Percentiles rank a stretch among this genome's conserved stretches.
Conservation (phyloP, 2,113 vertebrate genomes). For the Lichenostomus cassidix region DNA sequence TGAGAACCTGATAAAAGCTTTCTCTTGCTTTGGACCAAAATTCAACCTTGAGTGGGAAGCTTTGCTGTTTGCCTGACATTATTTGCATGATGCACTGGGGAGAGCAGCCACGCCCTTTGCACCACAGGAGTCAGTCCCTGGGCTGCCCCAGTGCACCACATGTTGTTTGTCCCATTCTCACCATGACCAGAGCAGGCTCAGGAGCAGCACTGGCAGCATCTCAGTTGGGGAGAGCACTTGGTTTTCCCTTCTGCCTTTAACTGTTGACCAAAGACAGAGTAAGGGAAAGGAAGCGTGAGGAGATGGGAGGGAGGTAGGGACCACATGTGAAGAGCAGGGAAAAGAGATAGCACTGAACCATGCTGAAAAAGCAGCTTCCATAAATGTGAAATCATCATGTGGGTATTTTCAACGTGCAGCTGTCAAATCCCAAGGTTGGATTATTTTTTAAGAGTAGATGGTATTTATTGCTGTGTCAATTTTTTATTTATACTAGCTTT, state of each 20-base stretch:
- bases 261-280: neutral
- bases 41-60: neutral
- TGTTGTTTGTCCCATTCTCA: fast-evolving
- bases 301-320: neutral
- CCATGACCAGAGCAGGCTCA: neutral
- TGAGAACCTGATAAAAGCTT: neutral
- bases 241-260: neutral
- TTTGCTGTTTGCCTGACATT: neutral
- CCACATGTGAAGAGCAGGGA: neutral
- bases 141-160: neutral
- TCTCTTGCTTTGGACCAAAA: neutral
- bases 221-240: fast-evolving
- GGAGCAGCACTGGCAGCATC: neutral
- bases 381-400: slow-evolving; percentile 34
- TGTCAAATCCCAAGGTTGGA: neutral
- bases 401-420: slow-evolving; percentile 47
- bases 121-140: fast-evolving
- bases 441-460: neutral
- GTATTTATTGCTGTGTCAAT: slow-evolving; percentile 54
- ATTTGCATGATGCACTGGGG: neutral
- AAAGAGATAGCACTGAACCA: neutral
- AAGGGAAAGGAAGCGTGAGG: neutral
- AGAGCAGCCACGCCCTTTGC: neutral
- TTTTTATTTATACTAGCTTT: slow-evolving; percentile 50
- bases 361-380: neutral